phyloP scores from a whole-genome alignment of 2,888 invertebrate genomes.

The Candidula unifasciata region DNA sequence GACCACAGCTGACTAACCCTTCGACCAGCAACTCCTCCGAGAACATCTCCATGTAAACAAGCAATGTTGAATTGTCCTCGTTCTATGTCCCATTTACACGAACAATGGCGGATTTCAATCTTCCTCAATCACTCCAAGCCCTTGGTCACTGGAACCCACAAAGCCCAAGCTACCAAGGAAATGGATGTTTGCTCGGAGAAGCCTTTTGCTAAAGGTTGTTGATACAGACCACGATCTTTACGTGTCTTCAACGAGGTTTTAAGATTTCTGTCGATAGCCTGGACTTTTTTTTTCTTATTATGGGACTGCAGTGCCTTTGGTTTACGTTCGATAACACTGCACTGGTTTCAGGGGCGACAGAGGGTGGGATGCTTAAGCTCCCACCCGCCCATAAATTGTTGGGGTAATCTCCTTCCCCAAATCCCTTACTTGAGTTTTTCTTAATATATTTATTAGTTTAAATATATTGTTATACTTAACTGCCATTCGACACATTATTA shows the following conservation, averaged over 20 bases:
- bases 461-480: no score
- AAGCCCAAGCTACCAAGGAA: conserved; percentile 15
- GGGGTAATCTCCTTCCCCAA: no score
- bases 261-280: conserved; percentile 9
- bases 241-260: conserved; percentile 11
- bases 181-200: conserved; percentile 21
- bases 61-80: no score
- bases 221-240: conserved; percentile 4
- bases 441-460: no score
- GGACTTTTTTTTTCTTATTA: neutral
- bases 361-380: no score
- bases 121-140: neutral
- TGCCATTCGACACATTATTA: no score
- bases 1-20: no score
- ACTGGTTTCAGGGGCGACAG: no score
- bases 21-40: no score
- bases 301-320: neutral
- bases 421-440: no score
- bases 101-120: neutral
- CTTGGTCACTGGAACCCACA: conserved; percentile 5
- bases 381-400: neutral
- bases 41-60: no score
- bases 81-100: neutral
- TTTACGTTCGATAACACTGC: neutral
- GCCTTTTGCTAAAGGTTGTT: conserved; percentile 25